A percentile compares a stretch with the other conserved stretches of the same genome.
Conservation (phyloP, 2,888 invertebrate genomes). For the Agrotis segetum region DNA sequence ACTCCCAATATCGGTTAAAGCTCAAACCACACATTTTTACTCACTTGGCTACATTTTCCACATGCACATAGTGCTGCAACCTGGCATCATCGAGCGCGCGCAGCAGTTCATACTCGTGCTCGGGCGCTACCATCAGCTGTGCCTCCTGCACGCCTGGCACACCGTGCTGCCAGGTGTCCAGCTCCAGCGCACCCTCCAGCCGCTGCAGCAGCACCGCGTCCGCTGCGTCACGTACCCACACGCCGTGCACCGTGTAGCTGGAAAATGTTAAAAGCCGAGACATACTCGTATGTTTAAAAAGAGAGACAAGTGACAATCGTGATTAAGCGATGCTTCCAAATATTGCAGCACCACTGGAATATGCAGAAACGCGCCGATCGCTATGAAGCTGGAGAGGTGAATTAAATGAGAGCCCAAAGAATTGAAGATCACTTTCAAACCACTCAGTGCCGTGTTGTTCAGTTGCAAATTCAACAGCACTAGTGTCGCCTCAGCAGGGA, state of each 20-base stretch:
- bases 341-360: background rate
- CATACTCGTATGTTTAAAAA: background rate
- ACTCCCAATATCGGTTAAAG: background rate
- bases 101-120: slow-evolving; percentile 58
- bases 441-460: no score
- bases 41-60: slow-evolving; percentile 74
- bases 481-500: background rate
- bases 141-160: slow-evolving; percentile 66
- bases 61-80: slow-evolving; percentile 69
- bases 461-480: background rate
- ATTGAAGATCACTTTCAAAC: no score
- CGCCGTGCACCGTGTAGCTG: slow-evolving; percentile 72
- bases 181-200: slow-evolving; percentile 56
- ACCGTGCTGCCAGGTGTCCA: slow-evolving; percentile 77
- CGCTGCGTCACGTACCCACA: slow-evolving; percentile 60
- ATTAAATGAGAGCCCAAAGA: background rate
- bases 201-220: slow-evolving; percentile 60
- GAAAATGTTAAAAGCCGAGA: background rate
- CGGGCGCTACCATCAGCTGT: slow-evolving; percentile 73
- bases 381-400: background rate
- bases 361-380: background rate
- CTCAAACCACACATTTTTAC: background rate
- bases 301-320: background rate
- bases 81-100: slow-evolving; percentile 64
- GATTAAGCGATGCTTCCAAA: background rate